phyloP scores from a whole-genome alignment of 2,888 invertebrate genomes.

The Halictus ligatus region DNA sequence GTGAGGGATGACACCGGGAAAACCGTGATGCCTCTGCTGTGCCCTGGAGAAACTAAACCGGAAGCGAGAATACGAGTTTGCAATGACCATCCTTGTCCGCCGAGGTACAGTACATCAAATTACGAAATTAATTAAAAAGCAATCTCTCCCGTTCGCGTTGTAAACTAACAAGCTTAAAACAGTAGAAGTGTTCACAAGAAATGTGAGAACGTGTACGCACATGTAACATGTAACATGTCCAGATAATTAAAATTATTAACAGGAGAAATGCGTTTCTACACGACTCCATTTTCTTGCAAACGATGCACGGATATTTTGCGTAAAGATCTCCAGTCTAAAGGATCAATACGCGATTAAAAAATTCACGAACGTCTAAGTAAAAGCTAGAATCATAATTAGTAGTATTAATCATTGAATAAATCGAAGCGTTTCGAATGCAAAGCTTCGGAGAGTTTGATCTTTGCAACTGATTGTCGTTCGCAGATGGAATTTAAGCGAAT shows the following conservation, averaged over 20 bases:
- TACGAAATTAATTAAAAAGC: background rate
- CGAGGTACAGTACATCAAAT: conserved; percentile 87
- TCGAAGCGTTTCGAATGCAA: background rate
- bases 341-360: no score
- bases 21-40: conserved; percentile 94
- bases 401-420: background rate
- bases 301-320: no score
- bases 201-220: background rate
- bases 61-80: conserved; percentile 95
- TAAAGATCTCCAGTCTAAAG: no score
- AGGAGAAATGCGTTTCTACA: no score
- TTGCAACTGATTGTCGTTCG: conserved; percentile 6
- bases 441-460: background rate
- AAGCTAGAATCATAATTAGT: no score
- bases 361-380: no score
- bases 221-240: no score
- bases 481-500: conserved; percentile 95
- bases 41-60: conserved; percentile 94
- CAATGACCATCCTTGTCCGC: conserved; percentile 98
- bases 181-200: background rate
- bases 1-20: conserved; percentile 94
- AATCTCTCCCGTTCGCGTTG: no score
- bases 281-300: no score
- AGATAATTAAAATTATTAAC: no score
- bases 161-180: no score